These are phyloP conservation scores for Trogon melanurus DNA, from an alignment of 2,113 vertebrate genomes.

Conservation along the genomic window DNA sequence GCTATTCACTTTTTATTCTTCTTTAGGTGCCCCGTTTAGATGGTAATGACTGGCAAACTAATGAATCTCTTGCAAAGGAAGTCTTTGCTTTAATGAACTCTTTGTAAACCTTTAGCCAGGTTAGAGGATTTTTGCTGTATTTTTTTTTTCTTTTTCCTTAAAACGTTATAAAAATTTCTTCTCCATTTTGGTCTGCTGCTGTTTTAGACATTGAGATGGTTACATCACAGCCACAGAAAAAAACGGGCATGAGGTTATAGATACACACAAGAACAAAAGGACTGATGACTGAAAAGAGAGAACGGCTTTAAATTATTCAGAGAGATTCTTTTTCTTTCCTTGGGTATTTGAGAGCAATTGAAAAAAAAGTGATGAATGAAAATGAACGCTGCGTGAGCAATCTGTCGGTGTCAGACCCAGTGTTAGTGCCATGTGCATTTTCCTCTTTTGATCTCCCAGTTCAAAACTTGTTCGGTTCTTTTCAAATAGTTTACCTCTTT, in stretches of 20 bases:
- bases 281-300: slow-evolving; percentile 31
- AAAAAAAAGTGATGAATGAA: slow-evolving; percentile 32
- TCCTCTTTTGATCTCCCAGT: slow-evolving; percentile 36
- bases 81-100: neutral
- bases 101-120: neutral
- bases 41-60: neutral
- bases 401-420: neutral
- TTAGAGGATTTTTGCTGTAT: neutral
- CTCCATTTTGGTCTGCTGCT: neutral
- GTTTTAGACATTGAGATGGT: slow-evolving; percentile 6
- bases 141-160: neutral
- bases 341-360: slow-evolving; percentile 28
- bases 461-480: slow-evolving; percentile 21
- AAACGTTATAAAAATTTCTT: slow-evolving; percentile 27
- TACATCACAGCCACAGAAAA: slow-evolving; percentile 26
- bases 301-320: slow-evolving; percentile 66
- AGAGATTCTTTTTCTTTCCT: slow-evolving; percentile 26
- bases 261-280: slow-evolving; percentile 53
- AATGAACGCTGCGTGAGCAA: slow-evolving; percentile 26
- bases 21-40: neutral
- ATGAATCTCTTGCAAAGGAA: neutral
- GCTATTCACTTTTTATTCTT: neutral
- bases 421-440: neutral
- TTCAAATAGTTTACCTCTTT: neutral
- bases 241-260: slow-evolving; percentile 24